These are phyloP conservation scores for Paratrypauchen microcephalus DNA, from an alignment of 2,797 vertebrate genomes.

Conservation along the genomic window DNA sequence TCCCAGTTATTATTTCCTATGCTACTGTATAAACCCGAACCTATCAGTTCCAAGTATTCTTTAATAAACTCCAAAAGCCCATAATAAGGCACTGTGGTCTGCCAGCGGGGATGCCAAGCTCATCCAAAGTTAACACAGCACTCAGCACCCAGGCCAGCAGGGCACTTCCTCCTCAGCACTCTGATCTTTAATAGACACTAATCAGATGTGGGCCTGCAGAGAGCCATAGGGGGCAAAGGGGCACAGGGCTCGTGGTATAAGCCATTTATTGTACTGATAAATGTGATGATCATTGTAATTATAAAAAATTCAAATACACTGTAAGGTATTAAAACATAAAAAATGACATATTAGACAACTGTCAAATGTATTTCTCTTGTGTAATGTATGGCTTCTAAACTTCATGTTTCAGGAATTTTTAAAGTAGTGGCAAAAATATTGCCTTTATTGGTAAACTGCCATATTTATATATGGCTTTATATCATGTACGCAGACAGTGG, in stretches of 20 bases:
- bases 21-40: constrained; percentile 73
- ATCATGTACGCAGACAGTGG: too few species aligned
- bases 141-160: constrained; percentile 83
- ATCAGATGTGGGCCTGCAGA: constrained; percentile 82
- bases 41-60: constrained; percentile 77
- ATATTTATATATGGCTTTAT: too few species aligned
- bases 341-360: background rate
- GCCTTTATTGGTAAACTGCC: too few species aligned
- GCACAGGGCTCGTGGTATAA: constrained; percentile 8
- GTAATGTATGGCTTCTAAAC: too few species aligned
- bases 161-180: constrained; percentile 84
- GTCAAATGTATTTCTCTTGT: too few species aligned
- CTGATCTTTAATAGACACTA: constrained; percentile 88
- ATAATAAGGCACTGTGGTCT: constrained; percentile 78
- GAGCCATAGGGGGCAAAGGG: constrained; percentile 69
- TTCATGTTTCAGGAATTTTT: too few species aligned
- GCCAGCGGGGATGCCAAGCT: constrained; percentile 78
- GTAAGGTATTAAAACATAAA: background rate
- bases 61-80: constrained; percentile 84
- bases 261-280: background rate
- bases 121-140: constrained; percentile 90
- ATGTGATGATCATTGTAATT: background rate
- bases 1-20: constrained; percentile 31
- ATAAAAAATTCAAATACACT: background rate
- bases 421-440: background rate